phyloP scores from a whole-genome alignment of 1,140 invertebrate genomes.

The Wiebesia pumilae region DNA sequence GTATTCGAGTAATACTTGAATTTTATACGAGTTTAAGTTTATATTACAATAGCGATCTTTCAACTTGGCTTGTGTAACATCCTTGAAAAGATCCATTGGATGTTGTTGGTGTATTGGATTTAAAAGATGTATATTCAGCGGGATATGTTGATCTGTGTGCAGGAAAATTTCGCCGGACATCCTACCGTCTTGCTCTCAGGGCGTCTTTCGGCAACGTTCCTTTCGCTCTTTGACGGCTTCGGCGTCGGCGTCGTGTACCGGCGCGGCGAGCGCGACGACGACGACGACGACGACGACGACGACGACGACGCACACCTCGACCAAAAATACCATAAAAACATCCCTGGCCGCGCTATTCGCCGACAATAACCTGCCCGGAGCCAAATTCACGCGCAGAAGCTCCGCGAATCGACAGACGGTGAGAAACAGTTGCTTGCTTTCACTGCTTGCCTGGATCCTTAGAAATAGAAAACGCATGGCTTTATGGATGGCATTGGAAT shows the following conservation, averaged over 20 bases:
- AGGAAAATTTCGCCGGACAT: conserved; percentile 80
- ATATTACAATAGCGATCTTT: too few relatives aligned
- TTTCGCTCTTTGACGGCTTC: conserved; percentile 67
- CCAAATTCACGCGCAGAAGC: background rate
- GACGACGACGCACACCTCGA: conserved; percentile 9
- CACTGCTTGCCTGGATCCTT: too few relatives aligned
- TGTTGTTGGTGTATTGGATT: too few relatives aligned
- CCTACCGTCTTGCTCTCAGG: conserved; percentile 78
- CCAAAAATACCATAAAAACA: conserved; percentile 41
- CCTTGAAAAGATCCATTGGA: background rate
- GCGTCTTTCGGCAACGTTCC: conserved; percentile 80
- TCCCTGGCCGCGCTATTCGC: conserved; percentile 29
- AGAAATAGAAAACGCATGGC: too few relatives aligned
- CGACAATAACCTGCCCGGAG: conserved; percentile 35
- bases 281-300: conserved; percentile 20
- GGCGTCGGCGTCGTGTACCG: conserved; percentile 27
- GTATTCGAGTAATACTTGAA: too few relatives aligned
- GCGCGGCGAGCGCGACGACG: conserved; percentile 28
- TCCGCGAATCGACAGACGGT: conserved; percentile 30
- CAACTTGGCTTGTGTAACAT: background rate
- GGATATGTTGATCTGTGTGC: conserved; percentile 21
- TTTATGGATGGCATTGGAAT: too few relatives aligned
- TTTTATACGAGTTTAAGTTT: too few relatives aligned
- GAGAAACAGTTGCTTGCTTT: background rate
- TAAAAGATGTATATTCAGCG: too few relatives aligned